Base-by-base conservation (phyloP, 2,797 vertebrate genomes). In the Lates japonicus region DNA sequence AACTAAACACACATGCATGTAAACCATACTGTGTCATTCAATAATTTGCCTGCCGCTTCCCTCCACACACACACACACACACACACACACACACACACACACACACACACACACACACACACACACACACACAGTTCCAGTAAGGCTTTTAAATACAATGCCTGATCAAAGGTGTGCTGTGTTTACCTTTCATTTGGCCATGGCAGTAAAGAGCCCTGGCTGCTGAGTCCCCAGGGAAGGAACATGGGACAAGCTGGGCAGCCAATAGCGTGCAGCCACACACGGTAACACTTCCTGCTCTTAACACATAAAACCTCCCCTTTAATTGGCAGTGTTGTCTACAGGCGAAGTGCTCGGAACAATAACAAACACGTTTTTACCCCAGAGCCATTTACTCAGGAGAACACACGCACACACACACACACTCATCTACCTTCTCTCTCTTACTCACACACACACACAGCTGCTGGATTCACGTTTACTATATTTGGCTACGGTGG, bases 341-440 rank as follows among this genome's bases (percentile, higher is more conserved):
- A 80, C 85, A 91, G 90, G 91, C 92, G 42, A 90, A 93, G 88
- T 81, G 88, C 92, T 88, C 89, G 85, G 89, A 94, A 94, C 92
- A 94, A 95, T 94, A 95, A 95, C 94, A 94, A 94, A 95, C 93
- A 94, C 81, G 70, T 89, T 93, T 94, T 90, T 87, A 88, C 87
- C 93, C 90, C 82, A 80, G 87, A 93, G 91, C 83, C 85, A 84
- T 92, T 93, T 89, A 76, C 90, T 81, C 90, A 88, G 85, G 78
- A 87, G 80, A 81, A 76, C 89, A 73, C 84, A 83, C 89, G 70
- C 84, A 83, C 57, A 48, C 80, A 85, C 39, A 1, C 74, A 84
- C 80, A 72, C 71, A 78, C 70, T 64, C 67, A 57, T 64, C 62
- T 22, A 60, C 29, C 31, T 13, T 46, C 66, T 20, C 8, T 39